These are phyloP conservation scores for Tachuris rubrigastra DNA, from an alignment of 2,113 vertebrate genomes.

Conservation along the genomic window DNA sequence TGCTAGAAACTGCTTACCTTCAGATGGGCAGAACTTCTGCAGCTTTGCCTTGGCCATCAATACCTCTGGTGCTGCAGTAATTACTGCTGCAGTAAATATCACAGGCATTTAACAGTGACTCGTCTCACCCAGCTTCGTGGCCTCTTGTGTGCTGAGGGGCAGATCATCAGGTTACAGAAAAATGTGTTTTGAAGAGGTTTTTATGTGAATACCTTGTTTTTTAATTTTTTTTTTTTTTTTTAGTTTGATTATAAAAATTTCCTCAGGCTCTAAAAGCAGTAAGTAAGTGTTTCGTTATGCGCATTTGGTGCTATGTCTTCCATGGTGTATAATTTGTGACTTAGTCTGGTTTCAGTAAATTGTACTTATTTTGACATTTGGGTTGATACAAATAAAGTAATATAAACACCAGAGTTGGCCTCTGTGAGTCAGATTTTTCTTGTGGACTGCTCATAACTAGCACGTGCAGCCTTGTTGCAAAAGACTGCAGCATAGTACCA, in stretches of 20 bases:
- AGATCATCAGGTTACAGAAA: not conserved
- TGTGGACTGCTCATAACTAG: not conserved
- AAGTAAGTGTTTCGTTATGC: not conserved
- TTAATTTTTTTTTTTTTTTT: not conserved
- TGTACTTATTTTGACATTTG: conserved; percentile 50
- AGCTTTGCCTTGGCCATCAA: not conserved
- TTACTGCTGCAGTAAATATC: not conserved
- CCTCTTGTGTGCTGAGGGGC: not conserved
- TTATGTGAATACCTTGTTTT: not conserved
- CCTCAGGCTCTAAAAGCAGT: not conserved
- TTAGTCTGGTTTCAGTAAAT: conserved; percentile 19
- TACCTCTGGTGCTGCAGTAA: not conserved
- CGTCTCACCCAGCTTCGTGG: rapidly evolving
- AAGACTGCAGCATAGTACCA: not conserved
- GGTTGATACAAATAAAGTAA: conserved; percentile 53
- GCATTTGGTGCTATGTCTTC: not conserved
- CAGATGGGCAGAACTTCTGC: not conserved
- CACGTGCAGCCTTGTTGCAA: not conserved
- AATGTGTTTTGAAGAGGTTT: not conserved
- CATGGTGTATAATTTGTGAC: conserved; percentile 41
- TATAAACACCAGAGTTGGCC: not conserved
- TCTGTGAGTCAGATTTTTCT: conserved; percentile 30
- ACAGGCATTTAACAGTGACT: not conserved
- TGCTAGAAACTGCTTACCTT: not conserved
- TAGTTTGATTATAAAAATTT: not conserved